Base-by-base conservation (phyloP, 1,140 invertebrate genomes). In the Drosophila parvula region DNA sequence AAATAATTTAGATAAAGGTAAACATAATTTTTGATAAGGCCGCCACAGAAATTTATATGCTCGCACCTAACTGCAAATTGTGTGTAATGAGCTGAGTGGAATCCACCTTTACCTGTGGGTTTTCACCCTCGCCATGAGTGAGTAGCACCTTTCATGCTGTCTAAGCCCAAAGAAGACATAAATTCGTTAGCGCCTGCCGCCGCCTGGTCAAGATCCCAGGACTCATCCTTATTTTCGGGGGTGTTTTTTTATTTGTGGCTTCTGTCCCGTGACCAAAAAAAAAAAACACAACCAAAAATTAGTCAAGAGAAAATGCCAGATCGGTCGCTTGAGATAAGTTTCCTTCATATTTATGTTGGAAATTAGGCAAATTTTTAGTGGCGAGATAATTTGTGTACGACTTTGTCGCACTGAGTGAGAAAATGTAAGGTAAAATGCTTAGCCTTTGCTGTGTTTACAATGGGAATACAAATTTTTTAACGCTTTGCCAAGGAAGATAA, bases 281-380 rank as follows among this genome's bases (percentile, higher is more conserved):
- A 41, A 44, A 50, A 45, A 60, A 76, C 56, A 60, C 47, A 71
- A 48, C n/a, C n/a, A 69, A 81, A 83, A 88, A 89, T 85, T 84
- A 85, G 81, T 85, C 67, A 63, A 34, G 18, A 30, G 40, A 48
- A 38, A 43, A 44, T 58, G 60, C 51, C 14, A 89, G 84, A 89
- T 89, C 84, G 84, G 84, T 81, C 74, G 40, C 63, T 51, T 27
- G 22, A 62, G 84, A 89, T 89, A 89, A 76, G 61, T 53, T 18
- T 62, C 50, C 40, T 78, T 89, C 74, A 85, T 90, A 90, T 89
- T 89, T 89, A 89, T 89, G 84, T 79, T 81, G 74, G 85, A 89
- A 89, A 89, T 89, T 89, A 89, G 84, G 84, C 84, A 89, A 89
- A 89, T 89, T 89, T 88, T 89, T 89, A 89, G 84, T 89, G 80